Evolutionary conservation across 2,113 vertebrate genomes (phyloP).

Genomic region (Myodes glareolus): DNA sequence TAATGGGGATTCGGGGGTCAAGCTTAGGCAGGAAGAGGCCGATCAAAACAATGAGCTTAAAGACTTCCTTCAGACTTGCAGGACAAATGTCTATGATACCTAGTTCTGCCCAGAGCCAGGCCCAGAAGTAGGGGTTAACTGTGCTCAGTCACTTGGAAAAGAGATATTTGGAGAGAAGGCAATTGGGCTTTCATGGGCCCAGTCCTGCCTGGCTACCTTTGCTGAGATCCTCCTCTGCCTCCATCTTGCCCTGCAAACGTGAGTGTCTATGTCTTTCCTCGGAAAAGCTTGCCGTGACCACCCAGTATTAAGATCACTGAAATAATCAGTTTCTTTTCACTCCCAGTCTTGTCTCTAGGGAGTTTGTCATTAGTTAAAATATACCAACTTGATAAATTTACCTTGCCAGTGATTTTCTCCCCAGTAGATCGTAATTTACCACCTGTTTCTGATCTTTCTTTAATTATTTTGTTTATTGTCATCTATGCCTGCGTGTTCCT

Average conservation of each 20-base stretch:
- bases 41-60: not conserved
- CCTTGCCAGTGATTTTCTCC: not conserved
- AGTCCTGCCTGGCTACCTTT: not conserved
- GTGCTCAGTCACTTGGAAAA: not conserved
- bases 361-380: conserved; percentile 30
- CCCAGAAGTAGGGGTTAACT: not conserved
- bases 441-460: not conserved
- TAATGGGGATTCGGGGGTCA: not conserved
- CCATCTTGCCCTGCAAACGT: not conserved
- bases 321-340: not conserved
- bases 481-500: too few species aligned
- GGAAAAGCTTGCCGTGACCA: not conserved
- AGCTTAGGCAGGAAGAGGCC: not conserved
- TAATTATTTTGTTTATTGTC: not conserved
- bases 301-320: not conserved
- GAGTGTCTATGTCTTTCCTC: not conserved
- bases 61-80: not conserved
- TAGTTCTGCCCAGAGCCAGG: not conserved
- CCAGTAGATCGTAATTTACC: not conserved
- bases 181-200: not conserved
- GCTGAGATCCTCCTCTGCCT: not conserved
- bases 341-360: not conserved
- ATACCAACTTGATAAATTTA: not conserved
- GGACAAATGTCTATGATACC: not conserved
- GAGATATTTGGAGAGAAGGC: not conserved